Conservation (phyloP, 2,113 vertebrate species). For the Cathartes aura region DNA sequence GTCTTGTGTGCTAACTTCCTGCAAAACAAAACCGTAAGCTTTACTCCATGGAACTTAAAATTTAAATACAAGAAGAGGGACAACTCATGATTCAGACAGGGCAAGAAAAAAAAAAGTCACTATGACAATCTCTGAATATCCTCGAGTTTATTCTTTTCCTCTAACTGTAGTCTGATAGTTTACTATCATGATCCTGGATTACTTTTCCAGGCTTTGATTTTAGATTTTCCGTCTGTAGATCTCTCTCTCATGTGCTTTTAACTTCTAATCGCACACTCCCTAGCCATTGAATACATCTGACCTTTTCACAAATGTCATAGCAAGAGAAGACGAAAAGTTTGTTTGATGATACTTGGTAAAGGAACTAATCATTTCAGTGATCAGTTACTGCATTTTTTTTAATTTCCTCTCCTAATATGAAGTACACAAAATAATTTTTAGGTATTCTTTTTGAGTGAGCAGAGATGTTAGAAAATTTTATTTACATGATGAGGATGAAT, state of each 20-base stretch:
- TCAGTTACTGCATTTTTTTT: neutral
- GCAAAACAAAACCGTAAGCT: neutral
- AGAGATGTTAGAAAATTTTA: neutral
- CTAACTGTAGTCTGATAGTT: neutral
- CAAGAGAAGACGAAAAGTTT: neutral
- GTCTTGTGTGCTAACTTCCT: neutral
- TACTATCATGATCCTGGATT: neutral
- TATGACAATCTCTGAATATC: neutral
- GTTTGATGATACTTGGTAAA: neutral
- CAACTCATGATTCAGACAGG: neutral
- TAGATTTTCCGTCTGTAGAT: neutral
- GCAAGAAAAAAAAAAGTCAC: neutral
- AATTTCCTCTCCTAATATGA: neutral
- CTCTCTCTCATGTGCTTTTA: neutral
- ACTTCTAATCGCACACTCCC: neutral
- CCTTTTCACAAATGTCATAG: neutral
- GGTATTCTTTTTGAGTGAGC: neutral
- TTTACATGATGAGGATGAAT: neutral
- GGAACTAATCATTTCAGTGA: slow-evolving; percentile 7
- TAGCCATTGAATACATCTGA: neutral
- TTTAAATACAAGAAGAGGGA: neutral
- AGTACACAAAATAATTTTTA: neutral
- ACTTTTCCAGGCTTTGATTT: neutral
- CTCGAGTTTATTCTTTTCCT: neutral
- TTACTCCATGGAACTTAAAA: neutral